Base-by-base conservation (phyloP, 2,113 vertebrate genomes). In the Menidia beryllina region DNA sequence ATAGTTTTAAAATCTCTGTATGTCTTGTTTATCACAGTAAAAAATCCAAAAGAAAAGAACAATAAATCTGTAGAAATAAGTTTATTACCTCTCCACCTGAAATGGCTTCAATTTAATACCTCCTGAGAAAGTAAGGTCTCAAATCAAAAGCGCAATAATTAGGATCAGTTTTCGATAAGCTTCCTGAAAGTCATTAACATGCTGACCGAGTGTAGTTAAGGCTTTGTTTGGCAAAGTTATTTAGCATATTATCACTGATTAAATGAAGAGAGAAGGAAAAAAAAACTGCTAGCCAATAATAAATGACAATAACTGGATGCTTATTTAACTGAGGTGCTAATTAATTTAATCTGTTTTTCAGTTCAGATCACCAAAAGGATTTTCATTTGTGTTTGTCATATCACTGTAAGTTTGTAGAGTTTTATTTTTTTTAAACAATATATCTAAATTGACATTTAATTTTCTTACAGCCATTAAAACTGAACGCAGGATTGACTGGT, bases 81-180 rank as follows among this genome's bases (percentile, higher is more conserved):
- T 61, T 64, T 27, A 64, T 41, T 69, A 51, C 55, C 41, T 80
- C 65, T 56, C 52, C 57, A 64, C 67, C 77, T 75, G 59, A 64
- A 87, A 76, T 65, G 21, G 58, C 81, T 86, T 82, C 34, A 87
- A 58, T 80, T 77, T 88, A 82, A 91, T 89, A 81, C 82, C 79
- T 83, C 60, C 72, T 53, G 75, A 75, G 69, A 61, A 63, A 64
- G 58, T 53, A 39, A 82, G 63, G 66, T 89, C 69, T 77, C 81
- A 76, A 77, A 81, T 77, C 62, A 73, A 70, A 78, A 81, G 48
- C 56, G 49, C 49, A 78, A 77, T 88, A 80, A 87, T 80, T 79
- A 65, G 54, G 66, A 82, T 74, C 56, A 61, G 65, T 85, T 77
- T 71, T 70, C 12, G 24, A 68, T 75, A 82, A 88, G 68, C 66